Evolutionary conservation across 2,888 invertebrate species (phyloP), one percentile per base, ranked within the genome.

Genomic region (Gerris lacustris): DNA sequence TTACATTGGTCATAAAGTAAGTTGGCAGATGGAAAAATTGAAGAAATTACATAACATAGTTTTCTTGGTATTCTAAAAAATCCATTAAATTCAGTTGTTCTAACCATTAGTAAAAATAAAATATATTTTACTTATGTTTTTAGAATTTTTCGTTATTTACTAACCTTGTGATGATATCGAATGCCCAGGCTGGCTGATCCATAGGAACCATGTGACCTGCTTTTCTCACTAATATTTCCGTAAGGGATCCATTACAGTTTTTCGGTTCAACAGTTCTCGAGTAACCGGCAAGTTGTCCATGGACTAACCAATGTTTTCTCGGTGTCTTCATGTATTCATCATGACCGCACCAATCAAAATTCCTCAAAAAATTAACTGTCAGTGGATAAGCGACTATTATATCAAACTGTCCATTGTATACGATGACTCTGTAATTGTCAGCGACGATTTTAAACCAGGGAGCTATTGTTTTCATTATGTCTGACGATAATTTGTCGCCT

Each of bases 341-440:
- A 0, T 87, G 82, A 0, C 84, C 87, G 43, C 82, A 84, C 82
- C 92, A 94, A 66, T 88, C 83, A 1, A 93, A 82, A 69, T 86
- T 84, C 74, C 85, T 83, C 47, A 96, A 81, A 79, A 90, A 94
- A 78, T 89, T 90, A 31, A 89, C 84, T 0, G 31, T 31, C 31
- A 31, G 31, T 31, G 31, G 31, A 31, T 31, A 31, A 31, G 31
- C 31, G 31, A 31, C 94, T 74, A 95, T 92, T n/a, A 96, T 89
- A 79, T 96, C 96, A 74, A 96, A 79, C 79, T 96, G 94, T 0
- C 96, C 96, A 78, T 88, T 94, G 79, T 94, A 96, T 73, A 94
- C 85, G 67, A 94, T 84, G 7, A 92, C 86, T 78, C 84, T 82
- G 77, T 89, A 90, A 45, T 86, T 80, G 63, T 86, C 82, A 0